Evolutionary conservation across 2,888 invertebrate genomes (phyloP), one percentile per base, ranked within the genome.

Genomic region (Auanema freiburgensis): DNA sequence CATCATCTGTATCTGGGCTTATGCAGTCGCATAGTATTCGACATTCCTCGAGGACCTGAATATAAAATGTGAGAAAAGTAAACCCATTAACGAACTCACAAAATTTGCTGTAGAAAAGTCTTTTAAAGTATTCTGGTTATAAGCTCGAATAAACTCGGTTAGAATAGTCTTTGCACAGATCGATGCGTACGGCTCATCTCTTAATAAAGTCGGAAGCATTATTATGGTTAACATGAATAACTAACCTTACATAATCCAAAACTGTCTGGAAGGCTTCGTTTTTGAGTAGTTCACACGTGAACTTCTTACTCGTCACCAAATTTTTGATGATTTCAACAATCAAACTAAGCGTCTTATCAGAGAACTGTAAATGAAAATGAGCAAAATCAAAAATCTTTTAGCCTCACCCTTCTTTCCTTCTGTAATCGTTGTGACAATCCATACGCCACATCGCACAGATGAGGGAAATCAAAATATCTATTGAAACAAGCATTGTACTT

Each of bases 111-210:
- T 41, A 14, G 43, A 18, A 41, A 46, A 55, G 14, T 62, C 57
- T 12, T 40, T 24, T 6, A 57, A n/a, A n/a, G 50, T 40, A 4
- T n/a, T 18, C 12, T 25, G 57, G 11, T 41, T 42, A 12, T 40
- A 50, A 5, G 51, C 23, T 10, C 52, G 24, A 11, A 57, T 16
- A 16, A 62, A 51, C 10, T 42, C 46, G 10, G 16, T 46, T 1
- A 63, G 44, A 18, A 57, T 23, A n/a, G 16, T n/a, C 24, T 21
- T 52, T 1, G 63, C 50, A 24, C 40, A 50, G 23, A 33, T 42
- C 1, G 58, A 51, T 16, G 58, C 50, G n/a, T 58, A 57, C 10
- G 59, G 58, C 21, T 63, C 63, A 24, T 63, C 63, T n/a, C 62
- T 62, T n/a, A n/a, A n/a, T n/a, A 46, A 11, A 46, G 46, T 46